phyloP scores from a whole-genome alignment of 2,113 vertebrate genomes.

The Ornithorhynchus anatinus region DNA sequence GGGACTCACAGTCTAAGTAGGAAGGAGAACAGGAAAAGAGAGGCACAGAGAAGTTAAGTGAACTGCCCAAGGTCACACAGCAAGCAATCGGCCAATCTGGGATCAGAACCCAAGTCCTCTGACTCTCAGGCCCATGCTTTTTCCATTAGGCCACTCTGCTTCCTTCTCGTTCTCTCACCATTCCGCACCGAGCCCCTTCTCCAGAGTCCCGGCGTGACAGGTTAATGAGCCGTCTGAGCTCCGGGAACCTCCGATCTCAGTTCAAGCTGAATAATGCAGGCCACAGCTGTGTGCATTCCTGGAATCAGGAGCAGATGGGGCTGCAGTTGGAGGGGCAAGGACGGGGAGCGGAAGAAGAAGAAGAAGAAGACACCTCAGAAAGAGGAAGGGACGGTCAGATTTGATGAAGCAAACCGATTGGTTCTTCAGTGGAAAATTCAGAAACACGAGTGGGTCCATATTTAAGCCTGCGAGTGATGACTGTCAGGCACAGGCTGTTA shows the following conservation, averaged over 20 bases:
- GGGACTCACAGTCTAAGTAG: too few species aligned
- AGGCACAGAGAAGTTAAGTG: too few species aligned
- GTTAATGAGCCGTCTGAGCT: slow-evolving; percentile 33
- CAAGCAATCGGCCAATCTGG: too few species aligned
- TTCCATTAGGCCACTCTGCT: background rate
- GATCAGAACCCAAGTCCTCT: too few species aligned
- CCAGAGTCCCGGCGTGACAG: background rate
- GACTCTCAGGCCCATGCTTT: background rate
- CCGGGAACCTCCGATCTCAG: background rate
- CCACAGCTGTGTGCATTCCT: slow-evolving; percentile 19
- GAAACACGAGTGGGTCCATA: background rate
- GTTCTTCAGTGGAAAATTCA: background rate
- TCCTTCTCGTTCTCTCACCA: background rate
- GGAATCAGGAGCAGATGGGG: background rate
- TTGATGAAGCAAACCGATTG: background rate
- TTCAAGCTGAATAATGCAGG: background rate
- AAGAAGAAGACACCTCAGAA: background rate
- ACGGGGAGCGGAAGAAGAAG: background rate
- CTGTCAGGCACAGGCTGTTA: background rate
- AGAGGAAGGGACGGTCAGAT: background rate
- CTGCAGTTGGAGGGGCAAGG: background rate
- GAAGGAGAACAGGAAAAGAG: too few species aligned
- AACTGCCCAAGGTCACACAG: too few species aligned
- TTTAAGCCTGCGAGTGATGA: background rate
- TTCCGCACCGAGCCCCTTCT: slow-evolving; percentile 1